Evolutionary conservation across 2,888 invertebrate species (phyloP).

Genomic region (Acrobasis repandana): DNA sequence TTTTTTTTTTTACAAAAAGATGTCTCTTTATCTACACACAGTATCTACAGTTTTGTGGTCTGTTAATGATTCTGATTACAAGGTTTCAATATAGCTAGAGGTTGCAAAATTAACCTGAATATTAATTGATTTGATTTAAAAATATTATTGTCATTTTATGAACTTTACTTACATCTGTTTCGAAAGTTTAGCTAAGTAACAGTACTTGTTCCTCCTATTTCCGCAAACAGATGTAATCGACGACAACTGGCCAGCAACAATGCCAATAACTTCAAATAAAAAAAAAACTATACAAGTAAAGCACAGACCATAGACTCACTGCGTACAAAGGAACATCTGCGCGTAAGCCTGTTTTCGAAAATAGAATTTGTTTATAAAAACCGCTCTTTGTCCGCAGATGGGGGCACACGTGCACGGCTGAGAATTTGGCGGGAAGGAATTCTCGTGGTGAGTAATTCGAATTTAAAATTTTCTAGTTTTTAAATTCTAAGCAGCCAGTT

Average conservation of each 20-base stretch:
- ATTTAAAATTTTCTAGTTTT: slow-evolving; percentile 3
- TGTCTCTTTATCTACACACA: too few species aligned
- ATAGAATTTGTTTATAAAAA: slow-evolving; percentile 39
- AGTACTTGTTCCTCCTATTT: background rate
- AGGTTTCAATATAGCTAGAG: too few species aligned
- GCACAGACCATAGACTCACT: slow-evolving; percentile 16
- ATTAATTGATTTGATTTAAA: too few species aligned
- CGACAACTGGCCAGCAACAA: slow-evolving; percentile 6
- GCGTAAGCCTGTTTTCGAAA: slow-evolving; percentile 28
- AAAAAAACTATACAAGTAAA: slow-evolving; percentile 7
- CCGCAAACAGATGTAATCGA: slow-evolving; percentile 5
- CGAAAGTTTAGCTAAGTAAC: too few species aligned
- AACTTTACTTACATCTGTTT: too few species aligned
- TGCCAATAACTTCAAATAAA: slow-evolving; percentile 7
- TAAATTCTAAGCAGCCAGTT: background rate
- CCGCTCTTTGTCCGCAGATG: slow-evolving; percentile 42
- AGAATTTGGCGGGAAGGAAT: slow-evolving; percentile 22
- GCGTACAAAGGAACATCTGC: slow-evolving; percentile 22
- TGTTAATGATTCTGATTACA: too few species aligned
- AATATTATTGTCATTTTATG: too few species aligned
- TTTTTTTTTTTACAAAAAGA: too few species aligned
- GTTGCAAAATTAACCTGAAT: too few species aligned
- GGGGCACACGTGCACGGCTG: slow-evolving; percentile 31
- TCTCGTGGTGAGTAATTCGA: slow-evolving; percentile 15
- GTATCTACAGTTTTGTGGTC: too few species aligned